Evolutionary conservation across 2,888 invertebrate genomes (phyloP).

Genomic region (Lagria hirta): DNA sequence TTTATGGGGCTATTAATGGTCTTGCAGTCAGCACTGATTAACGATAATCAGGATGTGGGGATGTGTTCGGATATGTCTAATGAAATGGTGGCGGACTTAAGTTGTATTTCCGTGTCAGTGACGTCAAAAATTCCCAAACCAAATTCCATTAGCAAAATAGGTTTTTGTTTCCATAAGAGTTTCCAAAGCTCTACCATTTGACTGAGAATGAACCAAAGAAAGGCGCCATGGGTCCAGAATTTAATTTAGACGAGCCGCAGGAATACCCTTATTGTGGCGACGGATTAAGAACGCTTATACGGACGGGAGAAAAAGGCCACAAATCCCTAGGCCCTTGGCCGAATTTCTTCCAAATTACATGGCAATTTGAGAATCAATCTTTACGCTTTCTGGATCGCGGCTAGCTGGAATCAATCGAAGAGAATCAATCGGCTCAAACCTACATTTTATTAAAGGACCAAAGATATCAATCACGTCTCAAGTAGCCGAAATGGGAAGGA

Average conservation of each 20-base stretch:
- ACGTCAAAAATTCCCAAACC: too few species aligned
- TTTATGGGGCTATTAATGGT: too few species aligned
- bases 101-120: too few species aligned
- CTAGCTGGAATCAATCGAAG: constrained; percentile 15
- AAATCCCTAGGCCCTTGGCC: constrained; percentile 14
- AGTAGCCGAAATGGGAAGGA: too few species aligned
- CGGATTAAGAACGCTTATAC: constrained; percentile 19
- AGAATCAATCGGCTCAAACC: too few species aligned
- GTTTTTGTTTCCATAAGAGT: too few species aligned
- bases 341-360: constrained; percentile 24
- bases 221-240: constrained; percentile 22
- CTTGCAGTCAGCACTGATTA: too few species aligned
- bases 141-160: too few species aligned
- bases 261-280: constrained; percentile 21
- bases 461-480: too few species aligned
- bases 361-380: constrained; percentile 22
- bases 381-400: constrained; percentile 9
- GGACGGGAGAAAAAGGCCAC: constrained; percentile 21
- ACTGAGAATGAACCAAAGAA: too few species aligned
- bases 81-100: constrained; percentile 22
- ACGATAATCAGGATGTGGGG: constrained; percentile 40
- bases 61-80: constrained; percentile 33
- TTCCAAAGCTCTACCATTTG: too few species aligned
- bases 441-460: too few species aligned
- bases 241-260: constrained; percentile 25